A percentile compares a stretch with the other conserved stretches of the same genome.
phyloP scores from a whole-genome alignment of 2,113 vertebrate species.

The Lontra canadensis region DNA sequence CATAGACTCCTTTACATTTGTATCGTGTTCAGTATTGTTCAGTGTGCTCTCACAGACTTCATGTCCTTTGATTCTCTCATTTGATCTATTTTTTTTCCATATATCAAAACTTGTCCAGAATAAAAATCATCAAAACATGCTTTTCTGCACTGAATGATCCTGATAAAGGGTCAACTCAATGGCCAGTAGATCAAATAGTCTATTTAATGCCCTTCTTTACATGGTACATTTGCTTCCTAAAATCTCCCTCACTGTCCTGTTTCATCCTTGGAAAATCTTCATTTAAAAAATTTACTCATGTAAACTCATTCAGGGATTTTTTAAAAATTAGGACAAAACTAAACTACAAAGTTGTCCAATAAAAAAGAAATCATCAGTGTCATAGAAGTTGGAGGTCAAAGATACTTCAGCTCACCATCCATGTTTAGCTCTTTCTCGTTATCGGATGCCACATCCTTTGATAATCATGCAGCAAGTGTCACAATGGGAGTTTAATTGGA shows the following conservation, averaged over 20 bases:
- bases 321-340: not conserved
- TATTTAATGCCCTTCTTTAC: not conserved
- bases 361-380: not conserved
- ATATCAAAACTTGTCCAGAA: conserved; percentile 5
- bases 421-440: not conserved
- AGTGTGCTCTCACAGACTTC: not conserved
- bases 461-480: not conserved
- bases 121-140: not conserved
- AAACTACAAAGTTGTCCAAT: not conserved
- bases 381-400: not conserved
- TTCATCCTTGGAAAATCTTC: not conserved
- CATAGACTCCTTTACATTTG: not conserved
- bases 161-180: not conserved
- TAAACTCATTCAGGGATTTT: too few relatives aligned
- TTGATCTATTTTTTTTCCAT: conserved; percentile 1
- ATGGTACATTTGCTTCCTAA: not conserved
- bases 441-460: not conserved
- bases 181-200: not conserved
- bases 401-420: not conserved
- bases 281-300: not conserved
- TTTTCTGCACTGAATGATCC: not conserved
- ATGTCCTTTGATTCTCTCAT: not conserved
- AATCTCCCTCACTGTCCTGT: not conserved
- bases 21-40: not conserved
- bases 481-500: not conserved